Evolutionary conservation across 92 coral and sea anemone species (phyloP), one percentile per base, ranked within the genome.

Genomic region (Nematostella vectensis): DNA sequence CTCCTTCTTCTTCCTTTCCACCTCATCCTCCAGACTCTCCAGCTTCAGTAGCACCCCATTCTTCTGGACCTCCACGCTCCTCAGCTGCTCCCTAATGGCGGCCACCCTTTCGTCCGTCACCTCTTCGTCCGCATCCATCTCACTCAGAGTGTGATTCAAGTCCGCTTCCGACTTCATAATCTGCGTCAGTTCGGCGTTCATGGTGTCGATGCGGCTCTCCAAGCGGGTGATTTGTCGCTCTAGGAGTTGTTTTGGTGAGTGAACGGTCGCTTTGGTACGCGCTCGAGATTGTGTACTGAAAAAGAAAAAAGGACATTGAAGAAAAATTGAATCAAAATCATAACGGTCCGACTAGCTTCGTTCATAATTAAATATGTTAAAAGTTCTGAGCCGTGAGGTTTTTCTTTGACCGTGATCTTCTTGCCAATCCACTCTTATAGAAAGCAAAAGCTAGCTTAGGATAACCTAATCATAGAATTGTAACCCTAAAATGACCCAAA

Each of bases 141-240:
- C 73, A 23, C 43, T 54, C 3, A 80, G 58, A 17, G 83, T 60
- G 36, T 44, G 42, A 52, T 81, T 71, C 26, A 85, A 76, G 28
- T 87, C 76, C 3, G 98, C 67, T 57, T 91, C 98, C 0, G 82
- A 78, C 70, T 86, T 79, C 76, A 86, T 73, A 17, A 78, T 75
- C 42, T 86, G 95, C 4, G 94, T 88, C 11, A 91, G 77, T 65
- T 91, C 96, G 43, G 76, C 61, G 74, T 91, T 86, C 9, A 73
- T 54, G 27, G 74, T 54, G 61, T 91, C 98, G 1, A 77, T 85
- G 26, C 81, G 77, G 37, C 93, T 68, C 58, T 91, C 87, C 47
- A 81, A 59, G 47, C 84, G 82, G 62, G 70, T 81, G 39, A 86
- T 75, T 44, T 91, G 98, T 9, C 83, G 83, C 28, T 70, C 67